Percentiles rank a stretch among this genome's conserved stretches.
Conservation (phyloP, 30 jellyfish, hydroid and myxozoan genomes). For the Rhopilema esculentum region DNA sequence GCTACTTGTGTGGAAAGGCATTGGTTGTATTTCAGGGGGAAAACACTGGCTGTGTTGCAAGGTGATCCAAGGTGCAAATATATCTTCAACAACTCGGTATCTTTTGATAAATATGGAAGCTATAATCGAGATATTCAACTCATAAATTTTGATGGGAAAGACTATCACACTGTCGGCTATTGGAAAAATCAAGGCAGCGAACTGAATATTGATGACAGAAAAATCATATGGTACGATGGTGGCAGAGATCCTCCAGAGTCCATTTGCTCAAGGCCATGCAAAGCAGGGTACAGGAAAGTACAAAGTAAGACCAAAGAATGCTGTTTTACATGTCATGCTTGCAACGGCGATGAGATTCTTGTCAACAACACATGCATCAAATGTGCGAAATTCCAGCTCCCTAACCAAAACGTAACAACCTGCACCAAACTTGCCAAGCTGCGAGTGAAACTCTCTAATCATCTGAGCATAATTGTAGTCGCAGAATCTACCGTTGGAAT, state of each 20-base stretch:
- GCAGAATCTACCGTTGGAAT: conserved; percentile 45
- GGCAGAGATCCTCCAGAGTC: conserved; percentile 28
- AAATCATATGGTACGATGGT: conserved; percentile 22
- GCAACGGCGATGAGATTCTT: conserved; percentile 26
- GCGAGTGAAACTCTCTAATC: not conserved
- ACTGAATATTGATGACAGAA: not conserved
- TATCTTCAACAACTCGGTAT: not conserved
- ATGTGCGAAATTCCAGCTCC: conserved; percentile 30
- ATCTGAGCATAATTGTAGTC: conserved; percentile 28
- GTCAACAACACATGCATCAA: conserved; percentile 43
- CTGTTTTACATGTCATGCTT: conserved; percentile 66
- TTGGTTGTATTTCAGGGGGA: not conserved
- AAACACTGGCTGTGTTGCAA: not conserved
- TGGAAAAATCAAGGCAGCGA: conserved; percentile 1
- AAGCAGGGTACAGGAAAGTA: conserved; percentile 18
- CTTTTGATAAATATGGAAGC: conserved; percentile 14
- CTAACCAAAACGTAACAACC: not conserved
- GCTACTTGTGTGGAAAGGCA: not conserved
- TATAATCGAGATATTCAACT: conserved; percentile 21
- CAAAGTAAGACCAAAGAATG: conserved; percentile 35
- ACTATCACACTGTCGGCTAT: conserved; percentile 27
- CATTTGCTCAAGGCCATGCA: conserved; percentile 52
- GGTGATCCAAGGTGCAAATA: not conserved
- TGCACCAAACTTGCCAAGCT: conserved; percentile 35
- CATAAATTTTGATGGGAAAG: conserved; percentile 29